phyloP scores from a whole-genome alignment of 1,140 invertebrate species.

The Drosophila miranda region DNA sequence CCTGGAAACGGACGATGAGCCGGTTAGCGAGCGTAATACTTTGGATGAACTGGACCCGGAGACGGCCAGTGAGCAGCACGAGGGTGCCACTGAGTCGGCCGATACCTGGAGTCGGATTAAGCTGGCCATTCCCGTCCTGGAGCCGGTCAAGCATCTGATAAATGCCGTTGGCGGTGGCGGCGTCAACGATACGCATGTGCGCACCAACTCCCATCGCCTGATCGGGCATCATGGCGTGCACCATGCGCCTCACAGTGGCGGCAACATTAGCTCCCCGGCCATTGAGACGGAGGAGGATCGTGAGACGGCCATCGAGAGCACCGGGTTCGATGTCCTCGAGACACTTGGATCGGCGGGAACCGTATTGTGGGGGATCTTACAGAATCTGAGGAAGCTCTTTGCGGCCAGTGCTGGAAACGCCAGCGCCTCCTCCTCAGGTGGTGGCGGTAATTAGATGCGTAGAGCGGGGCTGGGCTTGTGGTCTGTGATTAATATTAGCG shows the following conservation, averaged over 20 bases:
- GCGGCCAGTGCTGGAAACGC: conserved; percentile 69
- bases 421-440: conserved; percentile 61
- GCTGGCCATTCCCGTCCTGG: conserved; percentile 66
- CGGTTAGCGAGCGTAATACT: conserved; percentile 45
- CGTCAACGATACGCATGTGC: conserved; percentile 66
- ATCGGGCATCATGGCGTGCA: conserved; percentile 59
- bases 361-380: conserved; percentile 54
- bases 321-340: conserved; percentile 66
- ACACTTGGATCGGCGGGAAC: conserved; percentile 59
- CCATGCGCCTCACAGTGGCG: conserved; percentile 39
- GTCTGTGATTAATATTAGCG: conserved; percentile 73
- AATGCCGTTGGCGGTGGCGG: conserved; percentile 68
- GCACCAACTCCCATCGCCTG: conserved; percentile 58
- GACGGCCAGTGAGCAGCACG: conserved; percentile 51
- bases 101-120: conserved; percentile 64
- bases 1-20: conserved; percentile 51
- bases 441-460: conserved; percentile 36
- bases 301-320: conserved; percentile 70
- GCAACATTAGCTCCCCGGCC: conserved; percentile 57
- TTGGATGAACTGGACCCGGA: conserved; percentile 49
- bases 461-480: conserved; percentile 14
- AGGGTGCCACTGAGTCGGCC: conserved; percentile 43
- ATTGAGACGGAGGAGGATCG: conserved; percentile 78
- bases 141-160: conserved; percentile 69
- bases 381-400: conserved; percentile 61